Evolutionary conservation across 2,888 invertebrate genomes (phyloP).

Genomic region (Ethmia dodecea): DNA sequence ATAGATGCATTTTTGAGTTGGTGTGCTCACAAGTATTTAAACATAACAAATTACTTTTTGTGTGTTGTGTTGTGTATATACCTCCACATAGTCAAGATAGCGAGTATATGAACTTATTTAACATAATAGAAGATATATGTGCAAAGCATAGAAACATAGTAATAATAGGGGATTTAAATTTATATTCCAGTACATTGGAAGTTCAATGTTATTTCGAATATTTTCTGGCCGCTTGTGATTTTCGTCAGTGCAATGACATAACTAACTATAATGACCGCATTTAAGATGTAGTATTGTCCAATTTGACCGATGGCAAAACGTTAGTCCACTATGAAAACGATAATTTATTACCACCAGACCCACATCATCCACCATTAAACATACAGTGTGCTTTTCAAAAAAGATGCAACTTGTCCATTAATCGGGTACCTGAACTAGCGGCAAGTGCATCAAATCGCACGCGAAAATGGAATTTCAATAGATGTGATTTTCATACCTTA

Average conservation of each 20-base stretch:
- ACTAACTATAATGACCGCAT: neutral
- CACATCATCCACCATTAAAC: neutral
- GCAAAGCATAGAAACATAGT: slow-evolving; percentile 5
- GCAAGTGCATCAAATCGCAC: neutral
- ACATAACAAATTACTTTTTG: neutral
- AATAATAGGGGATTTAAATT: slow-evolving; percentile 15
- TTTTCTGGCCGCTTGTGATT: slow-evolving; percentile 18
- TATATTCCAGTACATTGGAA: slow-evolving; percentile 7
- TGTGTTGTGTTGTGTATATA: slow-evolving; percentile 1
- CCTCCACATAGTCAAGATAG: slow-evolving; percentile 1
- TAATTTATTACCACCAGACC: neutral
- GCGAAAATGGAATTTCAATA: neutral
- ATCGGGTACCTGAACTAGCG: neutral
- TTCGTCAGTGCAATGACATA: slow-evolving; percentile 17
- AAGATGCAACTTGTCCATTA: neutral
- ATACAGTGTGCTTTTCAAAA: neutral
- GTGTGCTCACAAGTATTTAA: slow-evolving; percentile 1
- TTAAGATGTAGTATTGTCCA: neutral
- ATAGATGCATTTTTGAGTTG: neutral
- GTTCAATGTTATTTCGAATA: slow-evolving; percentile 15
- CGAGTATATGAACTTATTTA: slow-evolving; percentile 1
- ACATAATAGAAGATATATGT: slow-evolving; percentile 1
- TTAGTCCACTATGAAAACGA: neutral
- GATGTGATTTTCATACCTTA: neutral
- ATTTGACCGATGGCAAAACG: neutral